Evolutionary conservation across 1,140 invertebrate genomes (phyloP).

Genomic region (Neelides sp.): DNA sequence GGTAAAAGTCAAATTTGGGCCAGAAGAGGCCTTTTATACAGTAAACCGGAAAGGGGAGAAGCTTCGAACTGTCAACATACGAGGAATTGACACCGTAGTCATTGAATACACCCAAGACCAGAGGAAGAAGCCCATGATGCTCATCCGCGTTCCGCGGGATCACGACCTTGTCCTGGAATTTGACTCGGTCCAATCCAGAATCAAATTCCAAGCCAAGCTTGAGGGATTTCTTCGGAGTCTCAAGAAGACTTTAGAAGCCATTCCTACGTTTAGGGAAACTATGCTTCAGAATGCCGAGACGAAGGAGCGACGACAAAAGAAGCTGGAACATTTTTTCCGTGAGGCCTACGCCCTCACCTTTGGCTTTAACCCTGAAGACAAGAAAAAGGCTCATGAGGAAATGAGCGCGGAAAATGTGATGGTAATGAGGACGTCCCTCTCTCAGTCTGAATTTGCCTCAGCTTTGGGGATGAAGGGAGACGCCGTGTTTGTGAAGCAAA

Average conservation of each 20-base stretch:
- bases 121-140: conserved; percentile 64
- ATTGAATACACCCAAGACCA: conserved; percentile 61
- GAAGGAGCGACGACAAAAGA: conserved; percentile 80
- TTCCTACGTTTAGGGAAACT: conserved; percentile 60
- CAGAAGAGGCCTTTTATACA: conserved; percentile 66
- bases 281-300: conserved; percentile 91
- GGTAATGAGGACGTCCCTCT: conserved; percentile 84
- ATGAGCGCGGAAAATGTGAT: conserved; percentile 73
- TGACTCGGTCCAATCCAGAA: conserved; percentile 60
- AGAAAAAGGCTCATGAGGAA: conserved; percentile 48
- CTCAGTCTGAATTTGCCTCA: conserved; percentile 90
- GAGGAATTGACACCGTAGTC: conserved; percentile 56
- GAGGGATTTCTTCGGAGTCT: conserved; percentile 67
- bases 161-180: conserved; percentile 94
- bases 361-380: conserved; percentile 55
- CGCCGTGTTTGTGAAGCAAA: conserved; percentile 94
- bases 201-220: conserved; percentile 81
- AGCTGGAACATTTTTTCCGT: conserved; percentile 94
- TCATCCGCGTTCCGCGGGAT: conserved; percentile 76
- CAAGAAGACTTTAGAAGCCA: conserved; percentile 62
- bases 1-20: conserved; percentile 78
- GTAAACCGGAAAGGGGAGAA: conserved; percentile 81
- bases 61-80: conserved; percentile 63
- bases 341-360: conserved; percentile 94
- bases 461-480: conserved; percentile 92